A percentile compares a stretch with the other conserved stretches of the same genome.
phyloP scores from a whole-genome alignment of 2,888 invertebrate species.

The Philhelius pedissequus region DNA sequence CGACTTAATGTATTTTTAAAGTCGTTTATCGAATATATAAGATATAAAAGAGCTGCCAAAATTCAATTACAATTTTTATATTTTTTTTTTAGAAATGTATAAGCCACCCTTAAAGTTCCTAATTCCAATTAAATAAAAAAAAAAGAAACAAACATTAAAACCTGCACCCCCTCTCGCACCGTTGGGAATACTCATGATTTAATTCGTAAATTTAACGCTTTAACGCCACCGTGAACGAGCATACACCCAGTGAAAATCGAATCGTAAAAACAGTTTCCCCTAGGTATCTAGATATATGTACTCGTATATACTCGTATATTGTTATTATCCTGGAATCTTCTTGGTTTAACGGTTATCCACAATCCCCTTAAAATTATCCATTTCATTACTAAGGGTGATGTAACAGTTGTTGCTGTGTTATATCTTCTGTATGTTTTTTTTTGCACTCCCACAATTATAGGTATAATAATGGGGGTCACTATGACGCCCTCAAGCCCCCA shows the following conservation, averaged over 20 bases:
- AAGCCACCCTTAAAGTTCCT: neutral
- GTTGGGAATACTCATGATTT: slow-evolving; percentile 15
- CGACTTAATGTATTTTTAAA: too few relatives aligned
- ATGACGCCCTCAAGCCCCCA: too few relatives aligned
- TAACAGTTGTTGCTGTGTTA: slow-evolving; percentile 12
- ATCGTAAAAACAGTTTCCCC: slow-evolving; percentile 44
- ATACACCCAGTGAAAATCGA: slow-evolving; percentile 40
- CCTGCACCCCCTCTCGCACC: neutral
- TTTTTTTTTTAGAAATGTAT: neutral
- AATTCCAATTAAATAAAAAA: neutral
- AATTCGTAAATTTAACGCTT: slow-evolving; percentile 62
- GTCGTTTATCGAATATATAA: too few relatives aligned
- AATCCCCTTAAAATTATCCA: neutral
- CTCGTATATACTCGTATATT: too few relatives aligned
- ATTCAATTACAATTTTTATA: too few relatives aligned
- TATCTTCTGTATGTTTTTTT: neutral
- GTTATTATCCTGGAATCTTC: slow-evolving; percentile 43
- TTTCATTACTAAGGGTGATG: slow-evolving; percentile 44
- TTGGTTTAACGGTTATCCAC: slow-evolving; percentile 1
- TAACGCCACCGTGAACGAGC: slow-evolving; percentile 57
- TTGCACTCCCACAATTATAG: neutral
- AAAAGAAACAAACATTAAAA: neutral
- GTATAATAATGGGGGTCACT: neutral
- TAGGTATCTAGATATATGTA: too few relatives aligned
- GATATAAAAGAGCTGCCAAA: too few relatives aligned